These are phyloP conservation scores for Podotricha telesiphe DNA, from an alignment of 2,888 invertebrate genomes.

Conservation along the genomic window DNA sequence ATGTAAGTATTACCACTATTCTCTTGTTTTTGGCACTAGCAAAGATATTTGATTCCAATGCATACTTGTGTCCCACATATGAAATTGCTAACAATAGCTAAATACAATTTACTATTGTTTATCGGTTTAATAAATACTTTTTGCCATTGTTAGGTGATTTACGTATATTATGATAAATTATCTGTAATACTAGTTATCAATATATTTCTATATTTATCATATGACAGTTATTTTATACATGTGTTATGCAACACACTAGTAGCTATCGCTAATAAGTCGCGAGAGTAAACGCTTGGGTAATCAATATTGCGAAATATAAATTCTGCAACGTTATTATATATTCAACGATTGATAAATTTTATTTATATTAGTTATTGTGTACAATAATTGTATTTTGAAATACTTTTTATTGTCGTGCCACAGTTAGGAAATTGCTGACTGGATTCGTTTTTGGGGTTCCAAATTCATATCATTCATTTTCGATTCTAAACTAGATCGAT, in stretches of 20 bases:
- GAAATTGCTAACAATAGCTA: slow-evolving; percentile 3
- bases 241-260: background rate
- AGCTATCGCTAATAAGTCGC: background rate
- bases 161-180: background rate
- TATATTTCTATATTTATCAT: background rate
- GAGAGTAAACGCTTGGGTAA: background rate
- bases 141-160: background rate
- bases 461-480: too few species aligned
- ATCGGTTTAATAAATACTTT: background rate
- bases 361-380: too few species aligned
- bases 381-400: too few species aligned
- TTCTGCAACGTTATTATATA: background rate
- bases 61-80: slow-evolving; percentile 17
- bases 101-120: slow-evolving; percentile 17
- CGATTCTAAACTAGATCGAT: too few species aligned
- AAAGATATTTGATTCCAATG: background rate
- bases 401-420: too few species aligned
- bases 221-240: background rate
- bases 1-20: slow-evolving; percentile 89
- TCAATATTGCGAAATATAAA: background rate
- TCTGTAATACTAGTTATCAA: background rate
- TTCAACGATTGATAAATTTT: background rate
- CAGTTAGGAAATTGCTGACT: too few species aligned
- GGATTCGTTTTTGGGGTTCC: too few species aligned
- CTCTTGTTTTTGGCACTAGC: slow-evolving; percentile 7